Evolutionary conservation across 2,797 vertebrate genomes (phyloP), one percentile per base, ranked within the genome.

Genomic region (Pagetopsis macropterus): DNA sequence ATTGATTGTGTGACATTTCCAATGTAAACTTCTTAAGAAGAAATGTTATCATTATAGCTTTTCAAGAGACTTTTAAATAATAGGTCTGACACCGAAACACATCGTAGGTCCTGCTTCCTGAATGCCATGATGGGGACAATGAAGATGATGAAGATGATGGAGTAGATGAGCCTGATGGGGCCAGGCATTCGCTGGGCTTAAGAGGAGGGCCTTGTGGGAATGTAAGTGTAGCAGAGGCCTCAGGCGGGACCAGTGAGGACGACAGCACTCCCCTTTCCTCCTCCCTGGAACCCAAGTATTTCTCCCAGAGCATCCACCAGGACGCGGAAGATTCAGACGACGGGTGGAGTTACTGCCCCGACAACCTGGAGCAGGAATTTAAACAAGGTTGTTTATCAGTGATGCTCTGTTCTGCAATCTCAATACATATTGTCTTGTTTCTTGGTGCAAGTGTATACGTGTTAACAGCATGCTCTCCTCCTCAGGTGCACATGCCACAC

Each of bases 241-340:
- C 81, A 27, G 61, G 73, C 58, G 81, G 70, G 72, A 61, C 57
- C 72, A 88, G 81, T 46, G 88, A 76, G 14, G 78, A 93, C 21
- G 79, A 82, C 44, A 56, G 70, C 43, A 80, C 91, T 85, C 70
- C 59, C 11, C 88, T 83, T 2, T 87, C 86, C 52, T 65, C 87
- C 70, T 92, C 94, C 64, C 90, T 97, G 69, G 88, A 95, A 75
- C 79, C 95, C 50, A 87, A 92, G 62, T 96, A 96, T 73, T 93
- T 96, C 75, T 96, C 95, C 75, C 95, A 96, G 88, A 88, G 91
- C 71, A 87, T 88, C 81, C 79, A 84, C 17, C 88, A 86, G 72
- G 91, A 92, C 52, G 90, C 74, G 48, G 87, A 87, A 4, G 91
- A 93, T 40, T 85, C 83, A 6, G 92, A 90, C 52, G 92, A 93